These are phyloP conservation scores for Poecilus cupreus DNA, from an alignment of 2,888 invertebrate species.

Conservation along the genomic window DNA sequence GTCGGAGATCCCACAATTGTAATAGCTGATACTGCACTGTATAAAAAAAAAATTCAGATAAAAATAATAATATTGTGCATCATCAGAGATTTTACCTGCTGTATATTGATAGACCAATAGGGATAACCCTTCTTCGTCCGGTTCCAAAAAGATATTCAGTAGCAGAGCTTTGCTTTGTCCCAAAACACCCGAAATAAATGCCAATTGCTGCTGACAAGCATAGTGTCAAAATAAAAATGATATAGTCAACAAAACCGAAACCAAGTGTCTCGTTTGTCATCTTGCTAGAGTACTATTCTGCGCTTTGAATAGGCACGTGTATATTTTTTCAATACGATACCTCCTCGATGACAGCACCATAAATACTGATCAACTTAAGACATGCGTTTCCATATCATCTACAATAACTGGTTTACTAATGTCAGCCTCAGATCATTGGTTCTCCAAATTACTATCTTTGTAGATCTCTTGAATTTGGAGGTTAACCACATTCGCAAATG, in stretches of 20 bases:
- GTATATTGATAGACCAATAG: conserved; percentile 46
- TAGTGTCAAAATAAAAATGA: conserved; percentile 29
- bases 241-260: conserved; percentile 40
- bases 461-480: too few relatives aligned
- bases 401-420: too few relatives aligned
- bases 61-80: too few relatives aligned
- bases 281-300: background rate
- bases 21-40: conserved; percentile 18
- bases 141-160: conserved; percentile 42
- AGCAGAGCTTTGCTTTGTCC: conserved; percentile 33
- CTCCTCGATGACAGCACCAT: too few relatives aligned
- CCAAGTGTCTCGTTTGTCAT: background rate
- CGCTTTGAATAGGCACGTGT: too few relatives aligned
- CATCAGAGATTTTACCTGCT: conserved; percentile 40
- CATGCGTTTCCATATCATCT: too few relatives aligned
- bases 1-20: conserved; percentile 1
- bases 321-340: too few relatives aligned
- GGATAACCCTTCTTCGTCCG: conserved; percentile 26
- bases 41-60: background rate
- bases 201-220: conserved; percentile 33
- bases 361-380: too few relatives aligned
- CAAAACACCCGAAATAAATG: conserved; percentile 54
- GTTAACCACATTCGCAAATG: too few relatives aligned
- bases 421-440: too few relatives aligned
- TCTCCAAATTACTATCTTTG: too few relatives aligned